Percentiles rank a stretch among this genome's conserved stretches.
phyloP scores from a whole-genome alignment of 2,888 invertebrate genomes.

The Drosophila nr. medialis region DNA sequence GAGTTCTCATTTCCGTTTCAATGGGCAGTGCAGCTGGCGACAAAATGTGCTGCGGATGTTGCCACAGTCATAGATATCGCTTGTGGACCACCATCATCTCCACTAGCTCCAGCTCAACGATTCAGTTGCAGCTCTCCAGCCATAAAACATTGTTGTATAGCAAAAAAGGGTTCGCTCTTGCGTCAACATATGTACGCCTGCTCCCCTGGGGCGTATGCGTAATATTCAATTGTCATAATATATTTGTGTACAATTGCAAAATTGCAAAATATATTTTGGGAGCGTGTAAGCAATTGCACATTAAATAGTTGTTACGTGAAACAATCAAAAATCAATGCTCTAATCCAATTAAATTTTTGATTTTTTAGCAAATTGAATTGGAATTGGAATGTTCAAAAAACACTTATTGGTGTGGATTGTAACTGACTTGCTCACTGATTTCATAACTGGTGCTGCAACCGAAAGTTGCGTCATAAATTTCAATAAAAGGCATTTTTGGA shows the following conservation, averaged over 20 bases:
- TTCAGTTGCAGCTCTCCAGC: slow-evolving; percentile 3
- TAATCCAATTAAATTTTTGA: slow-evolving; percentile 54
- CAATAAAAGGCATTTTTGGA: slow-evolving; percentile 66
- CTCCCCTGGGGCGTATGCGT: slow-evolving; percentile 52
- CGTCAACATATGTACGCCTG: slow-evolving; percentile 16
- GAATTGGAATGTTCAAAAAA: slow-evolving; percentile 69
- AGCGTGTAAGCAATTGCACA: slow-evolving; percentile 48
- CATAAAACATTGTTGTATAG: slow-evolving; percentile 46
- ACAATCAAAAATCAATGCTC: slow-evolving; percentile 68
- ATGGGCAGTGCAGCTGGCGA: slow-evolving; percentile 75
- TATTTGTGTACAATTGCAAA: slow-evolving; percentile 22
- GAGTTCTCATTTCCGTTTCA: slow-evolving; percentile 80
- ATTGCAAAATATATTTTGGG: slow-evolving; percentile 29
- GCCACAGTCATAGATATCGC: slow-evolving; percentile 67
- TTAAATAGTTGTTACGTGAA: slow-evolving; percentile 35
- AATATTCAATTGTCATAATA: slow-evolving; percentile 65
- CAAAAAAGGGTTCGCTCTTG: slow-evolving; percentile 40
- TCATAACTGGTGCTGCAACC: slow-evolving; percentile 27
- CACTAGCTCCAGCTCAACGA: not conserved
- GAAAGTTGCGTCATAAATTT: slow-evolving; percentile 65
- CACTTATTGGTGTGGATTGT: slow-evolving; percentile 7
- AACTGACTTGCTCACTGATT: slow-evolving; percentile 30
- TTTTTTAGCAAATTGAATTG: slow-evolving; percentile 71
- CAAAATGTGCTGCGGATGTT: slow-evolving; percentile 72
- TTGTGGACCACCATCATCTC: slow-evolving; percentile 13